Percentiles rank a stretch among this genome's conserved stretches.
Evolutionary conservation across 2,797 vertebrate genomes (phyloP).

Genomic region (Bradypus variegatus): DNA sequence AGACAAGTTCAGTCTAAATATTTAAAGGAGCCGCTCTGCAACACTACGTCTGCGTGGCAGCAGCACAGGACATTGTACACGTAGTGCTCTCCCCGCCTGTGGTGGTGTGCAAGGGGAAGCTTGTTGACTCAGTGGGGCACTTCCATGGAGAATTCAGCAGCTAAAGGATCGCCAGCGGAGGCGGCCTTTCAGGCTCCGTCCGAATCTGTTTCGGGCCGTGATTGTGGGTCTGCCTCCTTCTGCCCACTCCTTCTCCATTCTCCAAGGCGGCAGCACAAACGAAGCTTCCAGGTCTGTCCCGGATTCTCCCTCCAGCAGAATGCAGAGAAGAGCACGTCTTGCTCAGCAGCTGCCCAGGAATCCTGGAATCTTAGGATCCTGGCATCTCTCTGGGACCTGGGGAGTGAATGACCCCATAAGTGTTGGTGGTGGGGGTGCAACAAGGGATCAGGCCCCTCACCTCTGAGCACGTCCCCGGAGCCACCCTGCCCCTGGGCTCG

Average conservation of each 20-base stretch:
- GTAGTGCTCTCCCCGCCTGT: not conserved
- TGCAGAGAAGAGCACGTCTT: not conserved
- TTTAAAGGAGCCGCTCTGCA: not conserved
- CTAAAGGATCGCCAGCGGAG: not conserved
- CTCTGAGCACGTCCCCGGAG: not conserved
- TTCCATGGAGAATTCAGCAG: not conserved
- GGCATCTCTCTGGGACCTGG: fast-evolving
- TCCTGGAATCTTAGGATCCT: not conserved
- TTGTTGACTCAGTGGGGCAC: not conserved
- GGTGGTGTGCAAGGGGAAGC: not conserved
- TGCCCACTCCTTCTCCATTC: not conserved
- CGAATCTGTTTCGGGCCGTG: not conserved
- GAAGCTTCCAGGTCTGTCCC: not conserved
- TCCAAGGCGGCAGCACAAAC: not conserved
- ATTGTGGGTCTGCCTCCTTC: not conserved
- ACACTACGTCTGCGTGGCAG: not conserved
- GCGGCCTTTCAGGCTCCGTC: not conserved
- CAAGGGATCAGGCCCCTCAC: fast-evolving
- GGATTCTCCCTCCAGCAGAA: not conserved
- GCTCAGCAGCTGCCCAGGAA: not conserved
- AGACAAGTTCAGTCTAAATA: not conserved
- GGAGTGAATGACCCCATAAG: fast-evolving
- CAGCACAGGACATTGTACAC: not conserved
- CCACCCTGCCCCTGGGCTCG: not conserved
- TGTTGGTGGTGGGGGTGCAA: fast-evolving